phyloP scores from a whole-genome alignment of 2,113 vertebrate genomes.

The Amazona vittata region DNA sequence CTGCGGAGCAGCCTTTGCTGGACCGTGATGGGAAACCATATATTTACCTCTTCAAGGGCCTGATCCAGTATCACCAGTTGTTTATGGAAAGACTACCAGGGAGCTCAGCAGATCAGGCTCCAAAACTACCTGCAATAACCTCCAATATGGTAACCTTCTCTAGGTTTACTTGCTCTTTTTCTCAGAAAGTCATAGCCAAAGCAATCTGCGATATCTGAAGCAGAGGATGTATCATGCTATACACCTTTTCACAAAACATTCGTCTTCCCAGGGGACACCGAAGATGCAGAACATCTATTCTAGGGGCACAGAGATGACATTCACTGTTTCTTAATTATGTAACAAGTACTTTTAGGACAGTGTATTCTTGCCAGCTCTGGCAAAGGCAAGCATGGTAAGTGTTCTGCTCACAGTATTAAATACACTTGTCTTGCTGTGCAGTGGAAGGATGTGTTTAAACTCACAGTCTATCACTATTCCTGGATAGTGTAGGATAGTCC shows the following conservation, averaged over 20 bases:
- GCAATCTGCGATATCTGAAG: neutral
- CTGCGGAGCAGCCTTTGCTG: neutral
- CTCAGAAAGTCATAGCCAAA: neutral
- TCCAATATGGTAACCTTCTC: neutral
- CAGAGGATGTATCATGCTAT: neutral
- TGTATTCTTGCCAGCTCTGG: neutral
- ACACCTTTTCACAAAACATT: neutral
- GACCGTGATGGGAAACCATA: neutral
- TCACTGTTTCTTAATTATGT: neutral
- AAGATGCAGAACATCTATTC: neutral
- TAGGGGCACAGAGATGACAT: neutral
- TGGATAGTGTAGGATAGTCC: conserved; percentile 33
- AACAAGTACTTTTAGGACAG: neutral
- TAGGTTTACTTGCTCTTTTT: neutral
- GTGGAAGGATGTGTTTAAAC: conserved; percentile 53
- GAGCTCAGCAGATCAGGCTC: neutral
- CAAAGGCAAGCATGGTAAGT: conserved; percentile 13
- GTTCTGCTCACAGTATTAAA: conserved; percentile 30
- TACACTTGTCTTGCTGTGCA: neutral
- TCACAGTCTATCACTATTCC: conserved; percentile 36
- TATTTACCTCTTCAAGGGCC: neutral
- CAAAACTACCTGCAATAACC: neutral
- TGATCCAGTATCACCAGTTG: neutral
- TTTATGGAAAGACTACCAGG: neutral
- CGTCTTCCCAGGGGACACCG: fast-evolving